A percentile compares a stretch with the other conserved stretches of the same genome.
Evolutionary conservation across 2,797 vertebrate genomes (phyloP).

Genomic region (Sebastes diploproa): DNA sequence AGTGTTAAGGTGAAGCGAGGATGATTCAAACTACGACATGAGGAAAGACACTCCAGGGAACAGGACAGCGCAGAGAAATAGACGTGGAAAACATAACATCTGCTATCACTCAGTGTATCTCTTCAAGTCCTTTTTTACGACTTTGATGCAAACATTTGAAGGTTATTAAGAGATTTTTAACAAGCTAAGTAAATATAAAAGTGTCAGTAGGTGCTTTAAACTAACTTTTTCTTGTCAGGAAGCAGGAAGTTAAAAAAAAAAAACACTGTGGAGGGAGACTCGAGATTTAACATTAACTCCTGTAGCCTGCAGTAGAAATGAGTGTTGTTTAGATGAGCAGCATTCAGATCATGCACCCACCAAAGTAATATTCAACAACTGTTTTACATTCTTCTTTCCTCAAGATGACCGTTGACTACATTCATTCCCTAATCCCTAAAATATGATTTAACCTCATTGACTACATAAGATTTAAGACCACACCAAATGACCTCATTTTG

Average conservation of each 20-base stretch:
- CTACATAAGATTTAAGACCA: not conserved
- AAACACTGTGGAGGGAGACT: not conserved
- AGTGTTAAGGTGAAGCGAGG: conserved; percentile 6
- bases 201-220: not conserved
- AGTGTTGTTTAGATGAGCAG: not conserved
- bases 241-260: not conserved
- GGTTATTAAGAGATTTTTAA: not conserved
- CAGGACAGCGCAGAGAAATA: not conserved
- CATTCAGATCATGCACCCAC: not conserved
- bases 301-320: not conserved
- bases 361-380: not conserved
- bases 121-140: not conserved
- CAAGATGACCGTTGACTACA: not conserved
- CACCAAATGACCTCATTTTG: not conserved
- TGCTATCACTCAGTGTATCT: not conserved
- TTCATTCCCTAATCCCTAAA: not conserved
- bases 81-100: not conserved
- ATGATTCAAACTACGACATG: not conserved
- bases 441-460: not conserved
- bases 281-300: not conserved
- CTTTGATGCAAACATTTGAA: not conserved
- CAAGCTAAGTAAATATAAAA: not conserved
- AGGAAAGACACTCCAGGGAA: not conserved
- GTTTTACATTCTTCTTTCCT: not conserved
- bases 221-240: not conserved